Evolutionary conservation across 2,888 invertebrate genomes (phyloP), one percentile per base, ranked within the genome.

Genomic region (Neocrepidodera transversa): DNA sequence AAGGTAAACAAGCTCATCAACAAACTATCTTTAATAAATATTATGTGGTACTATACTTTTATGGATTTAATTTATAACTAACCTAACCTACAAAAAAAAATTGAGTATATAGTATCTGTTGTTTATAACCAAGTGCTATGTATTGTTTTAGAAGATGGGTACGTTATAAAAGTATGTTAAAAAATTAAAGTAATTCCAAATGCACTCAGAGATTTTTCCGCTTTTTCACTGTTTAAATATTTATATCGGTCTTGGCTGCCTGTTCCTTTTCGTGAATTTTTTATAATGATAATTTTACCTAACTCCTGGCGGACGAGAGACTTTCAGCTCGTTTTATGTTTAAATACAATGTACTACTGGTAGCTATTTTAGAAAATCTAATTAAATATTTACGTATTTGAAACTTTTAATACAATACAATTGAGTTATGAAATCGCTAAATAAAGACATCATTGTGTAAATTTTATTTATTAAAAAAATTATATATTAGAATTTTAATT

Each of bases 321-420:
- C 5, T 6, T 6, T 6, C 2, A 30, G 8, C 10, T 30, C 30
- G 30, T 30, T 30, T 30, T 30, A 30, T 10, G 35, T 35, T 35
- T 35, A 35, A 35, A 35, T 35, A 35, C 35, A 35, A 35, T 35
- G 35, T 35, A 28, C 28, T 28, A n/a, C n/a, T n/a, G 5, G 28
- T 6, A 35, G 35, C 35, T 13, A 35, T 35, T 35, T 13, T 35
- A 14, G 35, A 10, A 35, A 35, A 13, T 8, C 13, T 13, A 10
- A 13, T 35, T 8, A 35, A 5, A 13, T 35, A 35, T 35, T 35
- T 35, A 35, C 7, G 10, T 35, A 3, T 13, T 7, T 35, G 35
- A 35, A 14, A n/a, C n/a, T n/a, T n/a, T n/a, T n/a, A n/a, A n/a
- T n/a, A n/a, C n/a, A n/a, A n/a, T n/a, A n/a, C n/a, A n/a, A n/a